These are phyloP conservation scores for Styela clava DNA, from an alignment of 23 tunicate genomes.

Conservation along the genomic window DNA sequence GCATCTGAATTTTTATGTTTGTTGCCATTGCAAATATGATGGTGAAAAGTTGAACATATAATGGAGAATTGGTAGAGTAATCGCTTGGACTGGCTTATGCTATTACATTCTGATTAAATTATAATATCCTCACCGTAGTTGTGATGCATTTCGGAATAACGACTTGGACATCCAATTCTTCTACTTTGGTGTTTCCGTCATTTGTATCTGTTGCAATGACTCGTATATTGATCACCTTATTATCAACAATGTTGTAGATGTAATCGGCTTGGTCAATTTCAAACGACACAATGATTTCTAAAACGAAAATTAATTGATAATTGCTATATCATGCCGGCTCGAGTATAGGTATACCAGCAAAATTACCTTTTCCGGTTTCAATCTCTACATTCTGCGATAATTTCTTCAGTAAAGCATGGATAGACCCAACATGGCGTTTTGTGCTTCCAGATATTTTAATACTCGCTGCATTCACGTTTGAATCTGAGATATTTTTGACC, in stretches of 20 bases:
- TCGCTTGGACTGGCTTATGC: too few species aligned
- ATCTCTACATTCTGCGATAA: not conserved
- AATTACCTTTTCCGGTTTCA: conserved; percentile 24
- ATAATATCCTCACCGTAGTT: too few species aligned
- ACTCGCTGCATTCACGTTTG: not conserved
- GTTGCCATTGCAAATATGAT: too few species aligned
- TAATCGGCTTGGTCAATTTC: conserved; percentile 9
- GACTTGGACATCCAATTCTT: not conserved
- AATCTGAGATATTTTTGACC: conserved; percentile 21
- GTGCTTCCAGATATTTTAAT: not conserved
- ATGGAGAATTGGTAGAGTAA: too few species aligned
- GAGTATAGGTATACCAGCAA: too few species aligned
- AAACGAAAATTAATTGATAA: not conserved
- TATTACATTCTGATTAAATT: too few species aligned
- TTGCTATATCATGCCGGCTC: too few species aligned
- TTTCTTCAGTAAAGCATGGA: conserved; percentile 32
- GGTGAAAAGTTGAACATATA: too few species aligned
- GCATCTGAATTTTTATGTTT: too few species aligned
- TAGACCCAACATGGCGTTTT: conserved; percentile 22
- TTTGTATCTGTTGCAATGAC: conserved; percentile 23
- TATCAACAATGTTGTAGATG: conserved; percentile 7
- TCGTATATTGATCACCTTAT: conserved; percentile 10
- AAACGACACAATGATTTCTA: not conserved
- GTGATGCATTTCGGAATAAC: conserved; percentile 15
- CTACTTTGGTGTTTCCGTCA: conserved; percentile 11